phyloP scores from a whole-genome alignment of 2,113 vertebrate genomes.

The Hydrochoerus hydrochaeris region DNA sequence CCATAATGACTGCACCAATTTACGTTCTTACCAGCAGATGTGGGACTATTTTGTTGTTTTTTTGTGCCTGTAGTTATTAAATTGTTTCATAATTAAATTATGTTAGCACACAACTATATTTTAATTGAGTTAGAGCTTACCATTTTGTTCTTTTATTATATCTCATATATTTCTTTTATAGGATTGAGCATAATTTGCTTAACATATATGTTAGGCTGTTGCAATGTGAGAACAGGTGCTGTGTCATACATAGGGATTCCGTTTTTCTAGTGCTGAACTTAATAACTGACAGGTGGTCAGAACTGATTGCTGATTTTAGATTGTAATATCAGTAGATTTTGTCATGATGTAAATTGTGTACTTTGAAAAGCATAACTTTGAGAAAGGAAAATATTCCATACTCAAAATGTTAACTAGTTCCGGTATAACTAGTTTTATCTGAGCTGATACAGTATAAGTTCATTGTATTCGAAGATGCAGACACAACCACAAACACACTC shows the following conservation, averaged over 20 bases:
- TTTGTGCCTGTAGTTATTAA: not conserved
- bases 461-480: not conserved
- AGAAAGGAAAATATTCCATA: not conserved
- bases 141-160: not conserved
- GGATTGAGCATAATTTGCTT: not conserved
- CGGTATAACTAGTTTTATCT: constrained; percentile 13
- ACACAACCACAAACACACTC: no score
- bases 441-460: not conserved
- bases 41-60: not conserved
- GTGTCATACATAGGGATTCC: not conserved
- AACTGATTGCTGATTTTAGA: not conserved
- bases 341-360: not conserved
- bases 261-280: not conserved
- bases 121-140: not conserved
- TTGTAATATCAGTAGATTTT: constrained; percentile 27
- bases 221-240: not conserved
- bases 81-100: not conserved
- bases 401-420: constrained; percentile 22
- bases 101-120: not conserved
- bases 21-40: not conserved
- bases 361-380: constrained; percentile 24
- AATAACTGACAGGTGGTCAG: not conserved
- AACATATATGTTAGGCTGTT: not conserved
- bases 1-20: not conserved
- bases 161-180: not conserved